Percentiles rank a stretch among this genome's conserved stretches.
Conservation (phyloP, 2,888 invertebrate species). For the Buathra laborator region DNA sequence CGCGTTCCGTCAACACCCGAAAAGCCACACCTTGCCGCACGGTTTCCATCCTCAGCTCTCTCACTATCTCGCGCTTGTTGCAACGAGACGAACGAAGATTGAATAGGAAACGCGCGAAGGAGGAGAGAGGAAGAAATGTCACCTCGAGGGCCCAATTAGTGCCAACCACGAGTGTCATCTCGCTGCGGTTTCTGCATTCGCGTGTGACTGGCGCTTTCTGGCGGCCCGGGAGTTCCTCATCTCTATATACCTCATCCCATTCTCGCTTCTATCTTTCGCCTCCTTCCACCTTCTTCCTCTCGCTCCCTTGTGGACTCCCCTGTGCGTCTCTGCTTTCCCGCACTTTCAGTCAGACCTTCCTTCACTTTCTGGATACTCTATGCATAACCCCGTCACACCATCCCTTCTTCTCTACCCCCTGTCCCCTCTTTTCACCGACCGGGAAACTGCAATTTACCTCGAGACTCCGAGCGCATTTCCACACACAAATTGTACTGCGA, state of each 20-base stretch:
- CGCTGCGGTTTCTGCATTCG: slow-evolving; percentile 83
- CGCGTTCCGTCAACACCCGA: slow-evolving; percentile 69
- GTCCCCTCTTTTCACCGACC: slow-evolving; percentile 16
- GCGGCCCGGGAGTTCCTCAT: slow-evolving; percentile 69
- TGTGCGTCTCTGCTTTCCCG: slow-evolving; percentile 55
- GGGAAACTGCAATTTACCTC: slow-evolving; percentile 49
- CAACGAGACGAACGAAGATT: slow-evolving; percentile 41
- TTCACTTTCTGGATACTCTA: slow-evolving; percentile 7
- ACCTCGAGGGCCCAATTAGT: slow-evolving; percentile 85
- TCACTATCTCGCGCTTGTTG: slow-evolving; percentile 61
- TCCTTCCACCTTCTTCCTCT: slow-evolving; percentile 47
- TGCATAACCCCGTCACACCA: not conserved
- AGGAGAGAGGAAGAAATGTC: slow-evolving; percentile 73
- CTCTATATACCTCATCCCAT: slow-evolving; percentile 45
- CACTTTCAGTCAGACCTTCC: slow-evolving; percentile 46
- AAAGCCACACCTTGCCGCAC: slow-evolving; percentile 68
- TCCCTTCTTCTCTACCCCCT: slow-evolving; percentile 17
- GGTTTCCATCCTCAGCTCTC: slow-evolving; percentile 42
- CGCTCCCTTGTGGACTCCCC: slow-evolving; percentile 53
- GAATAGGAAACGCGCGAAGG: slow-evolving; percentile 12
- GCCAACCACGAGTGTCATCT: slow-evolving; percentile 84
- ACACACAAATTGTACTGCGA: slow-evolving; percentile 22
- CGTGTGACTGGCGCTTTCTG: slow-evolving; percentile 82
- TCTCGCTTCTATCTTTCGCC: slow-evolving; percentile 16
- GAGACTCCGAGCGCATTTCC: slow-evolving; percentile 8